Base-by-base conservation (phyloP, 2,888 invertebrate genomes). In the Alviniconcha strummeri region DNA sequence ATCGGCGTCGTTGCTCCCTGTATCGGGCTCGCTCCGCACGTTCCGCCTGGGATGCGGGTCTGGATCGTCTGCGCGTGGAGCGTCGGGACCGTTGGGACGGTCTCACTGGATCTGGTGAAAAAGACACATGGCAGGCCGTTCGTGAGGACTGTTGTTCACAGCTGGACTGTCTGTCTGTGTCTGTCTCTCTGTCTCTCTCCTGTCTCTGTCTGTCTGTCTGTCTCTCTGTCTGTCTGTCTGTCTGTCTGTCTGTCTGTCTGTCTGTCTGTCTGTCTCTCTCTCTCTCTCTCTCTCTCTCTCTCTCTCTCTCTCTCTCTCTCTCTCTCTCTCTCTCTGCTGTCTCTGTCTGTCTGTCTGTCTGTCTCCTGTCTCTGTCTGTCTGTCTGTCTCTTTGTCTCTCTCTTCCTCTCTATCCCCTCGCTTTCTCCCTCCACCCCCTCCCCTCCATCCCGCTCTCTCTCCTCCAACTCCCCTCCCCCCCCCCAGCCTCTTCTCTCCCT, bases 1-100 rank as follows among this genome's bases (percentile, higher is more conserved):
- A 67, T 56, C 72, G 78, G 71, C 78, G 64, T 11, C 77, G 77
- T 11, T 77, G 77, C 71, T 60, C n/a, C 71, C 64, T 55, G 75
- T 13, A 9, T 5, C 75, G 72, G 55, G 55, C 36, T 17, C 64
- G 17, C 57, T 71, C 13, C 36, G 67, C 78, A 54, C 52, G 52
- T 52, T 60, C 60, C 9, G 57, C 8, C 0, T 60, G 36, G 4
- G 78, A 19, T n/a, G 60, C 64, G 36, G 78, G 60, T 60, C 9
- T 36, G 36, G 78, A 60, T 11, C 64, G 56, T 36, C 64, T n/a
- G 36, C 11, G 9, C 13, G 77, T 11, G 36, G 78, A 78, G 19
- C 78, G 78, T 60, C 60, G 56, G 60, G 4, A 57, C 64, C 78
- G 36, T 13, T 1, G 2, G 19, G n/a, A 19, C 9, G 19, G 19